Conservation (phyloP, 2,888 invertebrate species). For the Dryobotodes eremita region DNA sequence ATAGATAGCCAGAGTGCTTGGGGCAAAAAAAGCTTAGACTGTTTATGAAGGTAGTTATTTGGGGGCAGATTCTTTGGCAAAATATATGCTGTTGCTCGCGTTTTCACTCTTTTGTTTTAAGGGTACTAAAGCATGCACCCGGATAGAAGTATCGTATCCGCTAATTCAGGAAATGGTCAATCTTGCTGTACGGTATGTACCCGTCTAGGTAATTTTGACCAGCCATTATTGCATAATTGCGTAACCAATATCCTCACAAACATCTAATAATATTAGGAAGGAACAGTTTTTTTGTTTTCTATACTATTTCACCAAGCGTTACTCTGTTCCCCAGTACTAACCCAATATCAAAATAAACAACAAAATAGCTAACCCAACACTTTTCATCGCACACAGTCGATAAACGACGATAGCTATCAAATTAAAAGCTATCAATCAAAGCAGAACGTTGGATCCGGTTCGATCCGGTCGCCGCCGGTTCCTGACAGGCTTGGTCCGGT, state of each 20-base stretch:
- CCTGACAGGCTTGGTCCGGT: constrained; percentile 64
- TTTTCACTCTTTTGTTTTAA: too few relatives aligned
- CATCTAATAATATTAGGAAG: neutral
- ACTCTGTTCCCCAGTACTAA: neutral
- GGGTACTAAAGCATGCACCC: too few relatives aligned
- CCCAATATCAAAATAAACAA: constrained; percentile 36
- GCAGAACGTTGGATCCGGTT: constrained; percentile 56
- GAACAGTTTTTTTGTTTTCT: too few relatives aligned
- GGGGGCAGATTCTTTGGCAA: neutral
- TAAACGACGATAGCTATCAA: constrained; percentile 67
- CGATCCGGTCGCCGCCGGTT: constrained; percentile 61
- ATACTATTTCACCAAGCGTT: neutral
- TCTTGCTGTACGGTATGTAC: too few relatives aligned
- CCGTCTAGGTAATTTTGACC: too few relatives aligned
- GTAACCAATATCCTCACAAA: neutral
- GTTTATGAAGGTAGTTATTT: constrained; percentile 23
- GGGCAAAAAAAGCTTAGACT: constrained; percentile 16
- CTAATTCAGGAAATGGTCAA: too few relatives aligned
- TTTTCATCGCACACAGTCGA: constrained; percentile 58
- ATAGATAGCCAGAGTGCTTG: constrained; percentile 21
- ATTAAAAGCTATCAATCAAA: constrained; percentile 70
- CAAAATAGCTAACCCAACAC: constrained; percentile 40
- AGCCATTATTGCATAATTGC: too few relatives aligned
- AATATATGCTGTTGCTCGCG: neutral
- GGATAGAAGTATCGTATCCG: too few relatives aligned